A percentile compares a stretch with the other conserved stretches of the same genome.
Conservation (phyloP, 2,797 vertebrate species). For the Argyrosomus regius region DNA sequence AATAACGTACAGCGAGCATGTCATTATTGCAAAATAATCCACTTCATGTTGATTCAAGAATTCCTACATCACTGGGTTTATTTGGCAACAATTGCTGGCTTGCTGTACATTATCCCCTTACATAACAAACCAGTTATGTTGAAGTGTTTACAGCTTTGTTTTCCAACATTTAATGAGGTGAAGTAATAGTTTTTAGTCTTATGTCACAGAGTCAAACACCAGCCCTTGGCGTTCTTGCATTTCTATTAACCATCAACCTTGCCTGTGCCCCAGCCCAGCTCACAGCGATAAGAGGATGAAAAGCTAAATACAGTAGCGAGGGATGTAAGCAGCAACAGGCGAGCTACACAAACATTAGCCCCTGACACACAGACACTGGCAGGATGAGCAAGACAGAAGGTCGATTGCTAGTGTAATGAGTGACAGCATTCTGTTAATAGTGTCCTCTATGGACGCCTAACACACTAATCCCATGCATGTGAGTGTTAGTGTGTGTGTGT, state of each 20-base stretch:
- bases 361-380: conserved; percentile 39
- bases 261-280: conserved; percentile 16
- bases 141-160: background rate
- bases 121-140: background rate
- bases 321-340: conserved; percentile 22
- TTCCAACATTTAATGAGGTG: background rate
- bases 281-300: conserved; percentile 39
- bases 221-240: background rate
- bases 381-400: conserved; percentile 42
- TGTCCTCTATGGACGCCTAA: conserved; percentile 67
- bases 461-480: conserved; percentile 71
- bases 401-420: conserved; percentile 74
- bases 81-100: too few relatives aligned
- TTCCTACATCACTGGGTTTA: too few relatives aligned
- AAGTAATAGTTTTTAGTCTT: background rate
- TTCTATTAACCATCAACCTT: conserved; percentile 27
- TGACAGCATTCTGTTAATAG: conserved; percentile 64
- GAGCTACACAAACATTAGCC: conserved; percentile 39
- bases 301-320: conserved; percentile 37
- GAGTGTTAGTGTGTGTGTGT: conserved; percentile 38
- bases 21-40: too few relatives aligned
- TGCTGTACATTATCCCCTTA: too few relatives aligned
- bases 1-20: too few relatives aligned
- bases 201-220: background rate
- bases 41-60: too few relatives aligned